phyloP scores from a whole-genome alignment of 2,888 invertebrate genomes.

The Trilocha varians region DNA sequence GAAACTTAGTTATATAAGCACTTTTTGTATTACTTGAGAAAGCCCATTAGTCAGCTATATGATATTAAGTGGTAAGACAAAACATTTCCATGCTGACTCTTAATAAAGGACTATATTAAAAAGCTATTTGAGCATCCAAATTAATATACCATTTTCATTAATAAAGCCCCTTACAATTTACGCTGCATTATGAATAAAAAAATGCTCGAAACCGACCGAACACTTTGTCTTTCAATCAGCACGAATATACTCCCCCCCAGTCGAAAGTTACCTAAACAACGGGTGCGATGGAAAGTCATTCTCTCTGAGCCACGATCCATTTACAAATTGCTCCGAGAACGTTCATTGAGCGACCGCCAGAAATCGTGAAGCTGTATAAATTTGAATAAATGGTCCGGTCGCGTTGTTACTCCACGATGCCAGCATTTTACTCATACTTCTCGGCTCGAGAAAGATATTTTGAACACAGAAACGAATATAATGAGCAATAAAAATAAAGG shows the following conservation, averaged over 20 bases:
- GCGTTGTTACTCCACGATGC: conserved; percentile 10
- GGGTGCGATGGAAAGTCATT: conserved; percentile 30
- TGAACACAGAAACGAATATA: neutral
- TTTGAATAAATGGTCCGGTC: conserved; percentile 51
- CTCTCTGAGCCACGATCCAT: conserved; percentile 44
- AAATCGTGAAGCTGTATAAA: conserved; percentile 52
- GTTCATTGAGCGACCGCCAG: conserved; percentile 40
- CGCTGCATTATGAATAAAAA: neutral
- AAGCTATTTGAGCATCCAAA: no score
- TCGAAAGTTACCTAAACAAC: conserved; percentile 13
- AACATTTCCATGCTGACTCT: no score
- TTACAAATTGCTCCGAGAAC: conserved; percentile 55
- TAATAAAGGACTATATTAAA: no score
- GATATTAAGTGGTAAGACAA: no score
- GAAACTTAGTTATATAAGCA: no score
- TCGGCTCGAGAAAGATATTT: neutral
- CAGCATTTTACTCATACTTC: conserved; percentile 2
- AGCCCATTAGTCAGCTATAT: no score
- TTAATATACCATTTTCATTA: no score
- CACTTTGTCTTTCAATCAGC: neutral
- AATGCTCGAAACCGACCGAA: no score
- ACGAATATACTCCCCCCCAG: neutral
- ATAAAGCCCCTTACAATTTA: no score
- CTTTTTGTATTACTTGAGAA: no score
- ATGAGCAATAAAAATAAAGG: neutral